phyloP scores from a whole-genome alignment of 2,113 vertebrate species.

The Callocephalon fimbriatum region DNA sequence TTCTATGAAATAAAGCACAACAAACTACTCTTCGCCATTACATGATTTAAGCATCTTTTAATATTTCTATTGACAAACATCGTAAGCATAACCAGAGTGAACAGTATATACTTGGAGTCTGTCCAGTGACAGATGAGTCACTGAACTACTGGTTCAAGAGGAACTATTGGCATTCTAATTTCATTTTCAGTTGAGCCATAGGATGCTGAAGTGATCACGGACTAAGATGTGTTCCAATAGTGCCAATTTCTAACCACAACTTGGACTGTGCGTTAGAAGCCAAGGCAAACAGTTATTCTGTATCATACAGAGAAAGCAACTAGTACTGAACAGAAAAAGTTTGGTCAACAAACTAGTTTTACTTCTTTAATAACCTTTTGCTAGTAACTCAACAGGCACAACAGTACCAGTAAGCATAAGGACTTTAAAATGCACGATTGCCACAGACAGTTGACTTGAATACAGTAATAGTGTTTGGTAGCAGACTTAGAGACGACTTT shows the following conservation, averaged over 20 bases:
- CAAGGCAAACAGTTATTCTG: constrained; percentile 31
- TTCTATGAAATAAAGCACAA: background rate
- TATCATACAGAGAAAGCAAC: constrained; percentile 39
- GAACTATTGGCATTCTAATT: background rate
- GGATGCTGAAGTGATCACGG: background rate
- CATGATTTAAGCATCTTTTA: constrained; percentile 48
- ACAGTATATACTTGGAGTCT: background rate
- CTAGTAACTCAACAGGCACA: constrained; percentile 70
- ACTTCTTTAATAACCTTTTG: constrained; percentile 39
- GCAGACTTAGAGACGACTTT: constrained; percentile 84
- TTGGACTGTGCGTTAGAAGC: constrained; percentile 39
- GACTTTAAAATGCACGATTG: constrained; percentile 60
- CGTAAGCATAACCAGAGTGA: constrained; percentile 16
- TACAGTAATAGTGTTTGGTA: constrained; percentile 54
- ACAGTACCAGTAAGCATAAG: constrained; percentile 64
- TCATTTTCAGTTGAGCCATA: background rate
- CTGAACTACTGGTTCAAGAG: background rate
- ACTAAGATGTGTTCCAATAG: background rate
- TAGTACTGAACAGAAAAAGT: constrained; percentile 25
- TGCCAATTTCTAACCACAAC: constrained; percentile 4
- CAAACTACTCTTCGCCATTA: background rate
- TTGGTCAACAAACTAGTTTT: constrained; percentile 65
- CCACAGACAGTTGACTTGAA: constrained; percentile 53
- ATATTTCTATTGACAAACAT: constrained; percentile 45
- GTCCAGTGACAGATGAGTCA: background rate